Percentiles rank a stretch among this genome's conserved stretches.
phyloP scores from a whole-genome alignment of 1,140 invertebrate species.

The Bombus balteatus region DNA sequence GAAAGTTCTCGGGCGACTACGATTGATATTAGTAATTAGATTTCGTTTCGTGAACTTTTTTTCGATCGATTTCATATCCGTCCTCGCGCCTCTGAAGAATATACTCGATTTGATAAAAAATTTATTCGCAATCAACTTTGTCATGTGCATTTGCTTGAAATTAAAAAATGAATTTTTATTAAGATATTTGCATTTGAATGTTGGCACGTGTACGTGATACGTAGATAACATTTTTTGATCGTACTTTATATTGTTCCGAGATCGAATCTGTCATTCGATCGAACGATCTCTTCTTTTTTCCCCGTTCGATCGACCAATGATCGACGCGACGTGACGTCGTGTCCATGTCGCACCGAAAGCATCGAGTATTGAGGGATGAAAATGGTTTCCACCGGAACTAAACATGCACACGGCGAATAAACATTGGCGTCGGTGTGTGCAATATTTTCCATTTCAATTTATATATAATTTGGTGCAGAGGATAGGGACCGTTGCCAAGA shows the following conservation, averaged over 20 bases:
- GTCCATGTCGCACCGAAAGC: too few relatives aligned
- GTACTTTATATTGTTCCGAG: neutral
- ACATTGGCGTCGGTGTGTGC: conserved; percentile 5
- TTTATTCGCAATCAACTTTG: neutral
- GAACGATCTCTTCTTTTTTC: neutral
- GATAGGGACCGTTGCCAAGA: neutral
- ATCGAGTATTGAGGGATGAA: too few relatives aligned
- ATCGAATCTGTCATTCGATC: neutral
- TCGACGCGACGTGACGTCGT: too few relatives aligned
- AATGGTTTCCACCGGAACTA: conserved; percentile 1
- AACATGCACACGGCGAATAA: conserved; percentile 21
- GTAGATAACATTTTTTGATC: neutral
- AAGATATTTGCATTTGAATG: neutral
- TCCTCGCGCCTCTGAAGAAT: neutral
- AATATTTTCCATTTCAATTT: conserved; percentile 50
- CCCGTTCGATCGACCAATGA: neutral
- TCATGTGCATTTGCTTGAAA: neutral
- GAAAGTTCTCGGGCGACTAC: conserved; percentile 8
- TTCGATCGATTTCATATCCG: neutral
- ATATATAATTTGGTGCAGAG: conserved; percentile 30
- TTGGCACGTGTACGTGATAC: neutral
- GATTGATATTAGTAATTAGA: too few relatives aligned
- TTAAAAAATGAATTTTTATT: neutral
- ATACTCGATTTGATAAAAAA: neutral
- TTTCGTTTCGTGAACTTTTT: neutral